Evolutionary conservation across 2,113 vertebrate species (phyloP).

Genomic region (Grus americana): DNA sequence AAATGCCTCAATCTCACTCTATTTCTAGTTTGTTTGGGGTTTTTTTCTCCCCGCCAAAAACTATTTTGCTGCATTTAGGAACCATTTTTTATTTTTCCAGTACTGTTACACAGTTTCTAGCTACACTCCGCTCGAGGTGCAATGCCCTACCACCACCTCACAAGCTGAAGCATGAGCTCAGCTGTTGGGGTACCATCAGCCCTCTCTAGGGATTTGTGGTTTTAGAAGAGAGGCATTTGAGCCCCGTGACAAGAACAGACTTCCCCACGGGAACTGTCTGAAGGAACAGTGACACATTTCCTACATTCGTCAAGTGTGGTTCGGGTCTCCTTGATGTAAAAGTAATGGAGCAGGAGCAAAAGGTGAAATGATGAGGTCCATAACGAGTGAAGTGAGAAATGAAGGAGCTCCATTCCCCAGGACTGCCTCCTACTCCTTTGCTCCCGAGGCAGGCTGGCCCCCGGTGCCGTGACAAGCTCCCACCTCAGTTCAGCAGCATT

Average conservation of each 20-base stretch:
- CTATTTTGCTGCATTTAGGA: neutral
- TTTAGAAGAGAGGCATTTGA: neutral
- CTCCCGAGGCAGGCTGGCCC: neutral
- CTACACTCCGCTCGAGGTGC: rapidly evolving
- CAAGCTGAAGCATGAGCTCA: neutral
- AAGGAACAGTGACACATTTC: neutral
- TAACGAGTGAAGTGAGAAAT: neutral
- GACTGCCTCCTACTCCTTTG: neutral
- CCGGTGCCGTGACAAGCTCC: rapidly evolving
- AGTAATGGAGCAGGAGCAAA: neutral
- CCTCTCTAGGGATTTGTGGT: neutral
- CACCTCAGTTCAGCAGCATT: neutral
- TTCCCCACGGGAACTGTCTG: neutral
- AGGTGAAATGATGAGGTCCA: neutral
- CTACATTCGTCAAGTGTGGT: rapidly evolving
- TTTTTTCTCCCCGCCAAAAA: neutral
- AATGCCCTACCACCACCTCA: neutral
- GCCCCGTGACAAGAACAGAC: neutral
- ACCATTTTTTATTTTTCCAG: neutral
- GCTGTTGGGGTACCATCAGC: neutral
- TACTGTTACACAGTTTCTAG: neutral
- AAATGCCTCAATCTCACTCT: neutral
- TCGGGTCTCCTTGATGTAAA: neutral
- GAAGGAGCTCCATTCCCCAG: neutral
- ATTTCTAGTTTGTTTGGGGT: neutral